Percentiles rank a stretch among this genome's conserved stretches.
phyloP scores from a whole-genome alignment of 2,797 vertebrate genomes.

The Argyrosomus regius region DNA sequence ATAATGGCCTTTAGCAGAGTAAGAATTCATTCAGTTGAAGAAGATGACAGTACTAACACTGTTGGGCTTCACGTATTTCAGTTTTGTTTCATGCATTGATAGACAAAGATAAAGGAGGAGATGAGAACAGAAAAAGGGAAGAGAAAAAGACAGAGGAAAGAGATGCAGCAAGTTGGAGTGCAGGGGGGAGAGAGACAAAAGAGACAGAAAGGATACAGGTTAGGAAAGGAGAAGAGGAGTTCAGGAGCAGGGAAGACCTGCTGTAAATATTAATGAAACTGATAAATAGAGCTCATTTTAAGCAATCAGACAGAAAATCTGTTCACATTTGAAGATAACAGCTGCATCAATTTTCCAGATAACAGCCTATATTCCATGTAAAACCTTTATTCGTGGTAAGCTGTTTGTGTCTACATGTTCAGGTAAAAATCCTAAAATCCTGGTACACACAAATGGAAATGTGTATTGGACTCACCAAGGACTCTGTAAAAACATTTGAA shows the following conservation, averaged over 20 bases:
- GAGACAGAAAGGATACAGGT: conserved; percentile 19
- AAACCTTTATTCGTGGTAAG: conserved; percentile 11
- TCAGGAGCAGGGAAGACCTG: not conserved
- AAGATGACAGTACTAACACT: conserved; percentile 43
- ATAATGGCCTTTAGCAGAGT: conserved; percentile 46
- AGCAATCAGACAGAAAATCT: conserved; percentile 15
- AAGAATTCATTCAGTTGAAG: conserved; percentile 46
- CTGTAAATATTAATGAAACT: conserved; percentile 16
- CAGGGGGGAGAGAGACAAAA: conserved; percentile 1
- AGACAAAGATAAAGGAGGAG: conserved; percentile 11
- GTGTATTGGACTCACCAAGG: not conserved
- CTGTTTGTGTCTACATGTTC: conserved; percentile 18
- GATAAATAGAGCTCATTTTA: conserved; percentile 25
- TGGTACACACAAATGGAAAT: not conserved
- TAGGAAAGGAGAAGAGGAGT: not conserved
- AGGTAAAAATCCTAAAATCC: conserved; percentile 22
- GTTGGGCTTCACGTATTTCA: conserved; percentile 24
- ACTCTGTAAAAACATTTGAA: not conserved
- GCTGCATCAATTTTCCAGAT: conserved; percentile 1
- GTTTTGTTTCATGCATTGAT: conserved; percentile 48
- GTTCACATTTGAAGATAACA: conserved; percentile 29
- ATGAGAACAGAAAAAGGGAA: not conserved
- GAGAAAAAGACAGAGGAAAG: conserved; percentile 5
- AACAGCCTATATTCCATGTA: conserved; percentile 1
- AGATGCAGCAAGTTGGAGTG: conserved; percentile 25